Conservation (phyloP, 2,113 vertebrate genomes). For the Urocynchramus pylzowi region DNA sequence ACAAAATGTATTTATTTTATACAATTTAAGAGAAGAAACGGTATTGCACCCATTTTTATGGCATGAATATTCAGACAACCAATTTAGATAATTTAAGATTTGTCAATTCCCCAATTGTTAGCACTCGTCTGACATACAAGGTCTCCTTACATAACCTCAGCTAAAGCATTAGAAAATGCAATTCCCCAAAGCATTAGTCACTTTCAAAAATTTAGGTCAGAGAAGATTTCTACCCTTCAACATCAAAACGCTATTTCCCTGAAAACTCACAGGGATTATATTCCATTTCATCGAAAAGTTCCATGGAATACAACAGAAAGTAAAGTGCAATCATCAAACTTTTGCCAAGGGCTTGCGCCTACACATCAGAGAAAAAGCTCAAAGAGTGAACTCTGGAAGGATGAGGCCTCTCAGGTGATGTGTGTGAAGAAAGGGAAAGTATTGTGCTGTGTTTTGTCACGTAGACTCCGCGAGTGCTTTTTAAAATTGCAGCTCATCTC, state of each 20-base stretch:
- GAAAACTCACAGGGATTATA: constrained; percentile 28
- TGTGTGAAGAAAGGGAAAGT: not conserved
- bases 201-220: constrained; percentile 39
- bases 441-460: not conserved
- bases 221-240: constrained; percentile 10
- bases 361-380: not conserved
- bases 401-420: not conserved
- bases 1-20: not conserved
- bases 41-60: not conserved
- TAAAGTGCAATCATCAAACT: not conserved
- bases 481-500: not conserved
- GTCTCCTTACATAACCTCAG: constrained; percentile 10
- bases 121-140: not conserved
- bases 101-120: not conserved
- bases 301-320: not conserved
- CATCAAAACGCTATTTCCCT: constrained; percentile 32
- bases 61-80: not conserved
- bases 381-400: not conserved
- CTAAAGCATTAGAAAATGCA: not conserved
- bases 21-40: not conserved
- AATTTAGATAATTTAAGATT: constrained; percentile 4
- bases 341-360: not conserved
- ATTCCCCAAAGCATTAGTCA: not conserved
- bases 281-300: constrained; percentile 15
- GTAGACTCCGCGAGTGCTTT: not conserved